Base-by-base conservation (phyloP, 30 jellyfish, hydroid and myxozoan species). In the Nemopilema nomurai region DNA sequence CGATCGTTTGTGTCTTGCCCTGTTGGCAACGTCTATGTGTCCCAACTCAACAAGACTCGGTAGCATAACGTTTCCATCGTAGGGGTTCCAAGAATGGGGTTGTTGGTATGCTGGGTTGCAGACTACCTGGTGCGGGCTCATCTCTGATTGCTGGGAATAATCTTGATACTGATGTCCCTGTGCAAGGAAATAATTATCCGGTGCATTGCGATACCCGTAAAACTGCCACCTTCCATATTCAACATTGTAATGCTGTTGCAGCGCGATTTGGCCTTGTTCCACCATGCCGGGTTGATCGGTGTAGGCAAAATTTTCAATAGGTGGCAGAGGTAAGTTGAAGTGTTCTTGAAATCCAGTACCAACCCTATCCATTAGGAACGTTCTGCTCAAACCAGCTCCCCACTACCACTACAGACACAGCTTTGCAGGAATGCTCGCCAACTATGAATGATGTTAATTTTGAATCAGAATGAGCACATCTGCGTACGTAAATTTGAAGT, bases 1-100 rank as follows among this genome's bases (percentile, higher is more conserved):
- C 71, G 97, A 83, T 32, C 98, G 91, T 57, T 93, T 93, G 27
- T 88, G 98, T 86, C 90, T 89, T n/a, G 77, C 80, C 26, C 90
- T 73, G 30, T 62, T 72, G 26, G 82, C 89, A 16, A 87, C 89
- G 24, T 71, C 64, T 18, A 67, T 76, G 20, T 74, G 76, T 9
- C 71, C 87, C 24, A 74, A 57, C n/a, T 79, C 90, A 17, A 74
- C 67, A 17, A 87, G 73, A 30, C 76, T 67, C 9, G 96, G 88
- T 76, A 87, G 67, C 90, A 74, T 79, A 0, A 76, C 21, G 19
- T 51, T 68, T 22, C 62, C 87, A n/a, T 87, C 96, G 71, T 66
- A 87, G 13, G 86, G 90, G 17, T 76, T 69, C 90, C 96, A 87
- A 16, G 84, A 29, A 62, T 84, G 92, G 18, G 81, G 74, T 67